A percentile compares a stretch with the other conserved stretches of the same genome.
phyloP scores from a whole-genome alignment of 2,113 vertebrate genomes.

The Eleginops maclovinus region DNA sequence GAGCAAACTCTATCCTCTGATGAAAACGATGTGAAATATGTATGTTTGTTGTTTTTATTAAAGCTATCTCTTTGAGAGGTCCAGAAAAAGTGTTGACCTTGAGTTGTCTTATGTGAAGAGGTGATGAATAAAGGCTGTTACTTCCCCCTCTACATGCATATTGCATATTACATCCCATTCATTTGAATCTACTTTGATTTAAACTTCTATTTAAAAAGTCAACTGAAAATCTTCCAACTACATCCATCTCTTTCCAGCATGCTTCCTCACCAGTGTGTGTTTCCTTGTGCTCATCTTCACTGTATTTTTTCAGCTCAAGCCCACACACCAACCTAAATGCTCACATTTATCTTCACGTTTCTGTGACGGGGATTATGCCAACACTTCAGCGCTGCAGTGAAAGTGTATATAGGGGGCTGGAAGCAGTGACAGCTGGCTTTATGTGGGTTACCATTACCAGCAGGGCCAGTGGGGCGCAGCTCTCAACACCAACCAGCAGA shows the following conservation, averaged over 20 bases:
- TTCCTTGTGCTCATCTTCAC: not conserved
- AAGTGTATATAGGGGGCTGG: conserved; percentile 54
- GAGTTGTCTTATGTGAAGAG: not conserved
- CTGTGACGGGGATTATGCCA: conserved; percentile 22
- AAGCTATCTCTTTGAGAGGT: not conserved
- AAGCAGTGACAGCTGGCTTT: conserved; percentile 49
- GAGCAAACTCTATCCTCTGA: not conserved
- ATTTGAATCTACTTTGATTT: not conserved
- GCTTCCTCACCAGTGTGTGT: conserved; percentile 5
- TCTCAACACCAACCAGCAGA: conserved; percentile 71
- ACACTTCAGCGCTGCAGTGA: conserved; percentile 38
- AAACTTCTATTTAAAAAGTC: not conserved
- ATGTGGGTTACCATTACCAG: conserved; percentile 62
- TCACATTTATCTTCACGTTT: conserved; percentile 6
- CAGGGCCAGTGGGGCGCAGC: conserved; percentile 54
- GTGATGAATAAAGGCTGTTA: not conserved
- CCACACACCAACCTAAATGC: conserved; percentile 15
- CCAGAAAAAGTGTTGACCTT: not conserved
- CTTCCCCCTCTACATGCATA: not conserved
- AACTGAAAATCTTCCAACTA: not conserved
- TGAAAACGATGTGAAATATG: not conserved
- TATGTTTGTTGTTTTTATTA: not conserved
- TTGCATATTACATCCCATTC: not conserved
- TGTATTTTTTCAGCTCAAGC: conserved; percentile 1
- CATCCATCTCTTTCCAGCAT: not conserved